Conservation (phyloP, 2,113 vertebrate species). For the Rattus rattus region DNA sequence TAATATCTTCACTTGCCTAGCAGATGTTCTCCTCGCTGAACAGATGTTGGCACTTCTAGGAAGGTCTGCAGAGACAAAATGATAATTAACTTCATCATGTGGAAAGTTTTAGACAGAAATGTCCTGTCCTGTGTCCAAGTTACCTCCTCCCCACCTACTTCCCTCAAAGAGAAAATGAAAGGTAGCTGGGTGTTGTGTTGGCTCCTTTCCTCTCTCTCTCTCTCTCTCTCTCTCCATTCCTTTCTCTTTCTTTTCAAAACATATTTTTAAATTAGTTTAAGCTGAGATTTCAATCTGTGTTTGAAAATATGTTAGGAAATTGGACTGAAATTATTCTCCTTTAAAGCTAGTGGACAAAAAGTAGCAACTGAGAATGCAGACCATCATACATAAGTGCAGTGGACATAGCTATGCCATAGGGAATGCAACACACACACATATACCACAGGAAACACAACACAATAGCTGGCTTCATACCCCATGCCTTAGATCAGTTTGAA, state of each 20-base stretch:
- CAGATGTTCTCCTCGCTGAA: slow-evolving; percentile 83
- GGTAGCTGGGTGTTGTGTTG: background rate
- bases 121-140: background rate
- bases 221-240: background rate
- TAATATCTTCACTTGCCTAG: slow-evolving; percentile 71
- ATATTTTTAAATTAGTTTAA: background rate
- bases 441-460: background rate
- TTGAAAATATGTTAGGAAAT: slow-evolving; percentile 25
- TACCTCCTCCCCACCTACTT: background rate
- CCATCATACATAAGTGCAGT: background rate
- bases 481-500: background rate
- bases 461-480: background rate
- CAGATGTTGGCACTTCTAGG: slow-evolving; percentile 84
- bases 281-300: background rate
- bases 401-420: too few species aligned
- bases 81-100: slow-evolving; percentile 33
- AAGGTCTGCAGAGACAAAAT: slow-evolving; percentile 62
- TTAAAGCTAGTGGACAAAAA: background rate
- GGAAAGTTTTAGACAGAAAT: slow-evolving; percentile 11
- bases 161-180: background rate
- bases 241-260: background rate
- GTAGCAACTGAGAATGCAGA: background rate
- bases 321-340: background rate
- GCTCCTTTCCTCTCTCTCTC: background rate
- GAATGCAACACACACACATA: background rate